Evolutionary conservation across 2,888 invertebrate species (phyloP), one percentile per base, ranked within the genome.

Genomic region (Portevinia maculata): DNA sequence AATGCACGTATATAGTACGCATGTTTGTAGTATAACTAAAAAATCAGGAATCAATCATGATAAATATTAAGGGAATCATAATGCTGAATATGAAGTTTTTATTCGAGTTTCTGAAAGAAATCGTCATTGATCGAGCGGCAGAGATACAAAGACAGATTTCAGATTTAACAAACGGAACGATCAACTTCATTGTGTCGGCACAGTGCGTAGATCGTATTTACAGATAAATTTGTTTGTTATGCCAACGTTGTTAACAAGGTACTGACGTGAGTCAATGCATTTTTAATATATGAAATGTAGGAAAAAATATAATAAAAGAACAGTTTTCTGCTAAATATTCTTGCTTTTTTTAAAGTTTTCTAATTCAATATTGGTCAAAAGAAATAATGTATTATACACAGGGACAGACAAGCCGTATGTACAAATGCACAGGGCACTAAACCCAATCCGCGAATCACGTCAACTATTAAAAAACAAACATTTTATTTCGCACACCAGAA

Each of bases 61-160:
- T 75, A 53, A 75, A 67, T 75, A 75, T 59, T 67, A 59, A 75
- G 67, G 52, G 5, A 53, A 55, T 24, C 41, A 59, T 59, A n/a
- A 67, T 52, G 52, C 32, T 52, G 67, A 28, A 11, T 5, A 41
- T 30, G 15, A 28, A 50, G 34, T 64, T 60, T 37, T 32, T 44
- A 2, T 21, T n/a, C 37, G 17, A 15, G 34, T 37, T 50, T 28
- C 11, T 13, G 37, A 62, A 34, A 34, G 24, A 62, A 62, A 48
- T 32, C 48, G 3, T 15, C 30, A 9, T 24, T 62, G 48, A 34
- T 34, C 17, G 30, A 34, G 62, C 62, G 24, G 50, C 64, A 50
- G 21, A 48, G 34, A 62, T 62, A 48, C 32, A 64, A 64, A 50
- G 37, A 21, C 1, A 32, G 13, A 32, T 41, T 64, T 15, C 24